Evolutionary conservation across 2,888 invertebrate genomes (phyloP), one percentile per base, ranked within the genome.

Genomic region (Agriotes lineatus): DNA sequence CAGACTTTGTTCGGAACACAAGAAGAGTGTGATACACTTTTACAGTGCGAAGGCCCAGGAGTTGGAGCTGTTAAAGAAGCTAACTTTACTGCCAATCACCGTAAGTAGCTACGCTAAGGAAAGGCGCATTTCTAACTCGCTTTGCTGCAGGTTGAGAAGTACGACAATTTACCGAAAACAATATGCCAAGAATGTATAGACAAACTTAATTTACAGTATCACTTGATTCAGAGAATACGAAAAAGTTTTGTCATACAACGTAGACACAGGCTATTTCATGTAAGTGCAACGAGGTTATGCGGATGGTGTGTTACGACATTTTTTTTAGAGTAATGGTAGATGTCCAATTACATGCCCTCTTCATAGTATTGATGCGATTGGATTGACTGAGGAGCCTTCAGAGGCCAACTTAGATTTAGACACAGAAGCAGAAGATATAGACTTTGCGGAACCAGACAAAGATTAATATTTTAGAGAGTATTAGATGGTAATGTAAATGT

Each of bases 1-100:
- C 85, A 90, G 94, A 80, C 87, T 95, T 70, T 95, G 95, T 83
- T 94, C 94, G 30, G 93, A 93, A 87, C 93, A 93, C 90, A 94
- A 94, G 84, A 89, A 91, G 81, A 90, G 90, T 78, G 94, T 94
- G 62, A 90, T 94, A 76, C 94, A 94, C 82, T 91, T 94, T 75
- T 94, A 94, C 82, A 93, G 94, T 39, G 91, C 91, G 77, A 92
- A 91, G 85, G 94, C 93, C 57, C 88, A 90, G 81, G 90, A 91
- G 78, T 86, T 93, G 81, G 88, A 89, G 79, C 87, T 95, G 73
- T 90, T 93, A 30, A 90, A 93, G 78, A 94, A 94, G 88, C 93
- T 95, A 78, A 90, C 90, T 79, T 91, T 93, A 83, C 86, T 95
- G 69, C 94, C 94, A 69, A 92, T 94, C 78, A 92, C 91, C 79